Evolutionary conservation across 1,140 invertebrate species (phyloP), one percentile per base, ranked within the genome.

Genomic region (Theocolax elegans): DNA sequence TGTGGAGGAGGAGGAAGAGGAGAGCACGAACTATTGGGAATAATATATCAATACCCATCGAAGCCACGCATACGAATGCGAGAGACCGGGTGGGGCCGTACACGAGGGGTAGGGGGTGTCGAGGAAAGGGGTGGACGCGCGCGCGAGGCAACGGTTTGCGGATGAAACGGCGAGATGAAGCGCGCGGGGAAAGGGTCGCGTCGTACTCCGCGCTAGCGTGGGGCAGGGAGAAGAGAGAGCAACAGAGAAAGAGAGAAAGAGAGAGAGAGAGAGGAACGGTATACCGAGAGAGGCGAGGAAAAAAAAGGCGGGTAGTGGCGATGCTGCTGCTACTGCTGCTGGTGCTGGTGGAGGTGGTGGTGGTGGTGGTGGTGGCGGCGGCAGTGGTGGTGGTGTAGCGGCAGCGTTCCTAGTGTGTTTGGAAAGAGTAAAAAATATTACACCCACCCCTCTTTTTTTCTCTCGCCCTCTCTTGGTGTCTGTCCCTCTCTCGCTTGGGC

Each of bases 1-100:
- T 6, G 46, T 7, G 38, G 15, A n/a, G 17, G 65, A 63, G 74
- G 67, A 72, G 76, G 79, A 80, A 80, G 75, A 79, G 78, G 76
- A 78, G 78, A 76, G 74, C 71, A 80, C 83, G 81, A 85, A 85
- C 83, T 85, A 85, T 85, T 84, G 83, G 84, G 83, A 86, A 85
- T 85, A 85, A 85, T 85, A 85, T 85, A 86, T 86, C 84, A 86
- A 86, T 85, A 86, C 81, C 83, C 79, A 86, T 86, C 84, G 84
- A 85, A 86, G 73, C 82, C 82, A 85, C 84, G 81, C 82, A 85
- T 85, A 85, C 82, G 82, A 86, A 85, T 84, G 79, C 78, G 74
- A 68, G 60, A 71, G 73, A 63, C 78, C 76, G 78, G 72, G 77
- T 48, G 56, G 66, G 75, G 63, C 72, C 58, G 66, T 68, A 73